phyloP scores from a whole-genome alignment of 2,113 vertebrate genomes.

The Alaudala cheleensis region DNA sequence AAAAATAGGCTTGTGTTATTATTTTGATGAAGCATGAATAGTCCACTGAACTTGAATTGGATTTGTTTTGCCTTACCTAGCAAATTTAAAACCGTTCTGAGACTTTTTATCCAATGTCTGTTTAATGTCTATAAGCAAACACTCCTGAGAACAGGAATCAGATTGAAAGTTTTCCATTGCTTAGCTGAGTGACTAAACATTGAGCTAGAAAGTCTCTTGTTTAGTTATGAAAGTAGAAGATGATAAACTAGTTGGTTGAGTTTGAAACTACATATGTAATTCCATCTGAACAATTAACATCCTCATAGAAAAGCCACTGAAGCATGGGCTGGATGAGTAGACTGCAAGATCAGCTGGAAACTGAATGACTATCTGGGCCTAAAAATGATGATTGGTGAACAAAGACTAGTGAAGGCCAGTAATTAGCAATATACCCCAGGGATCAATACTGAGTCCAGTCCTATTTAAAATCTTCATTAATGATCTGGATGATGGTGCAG shows the following conservation, averaged over 20 bases:
- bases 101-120: not conserved
- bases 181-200: fast-evolving
- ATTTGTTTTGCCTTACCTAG: not conserved
- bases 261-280: not conserved
- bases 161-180: not conserved
- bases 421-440: not conserved
- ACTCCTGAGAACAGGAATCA: not conserved
- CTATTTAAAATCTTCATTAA: not conserved
- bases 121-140: not conserved
- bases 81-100: not conserved
- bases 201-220: not conserved
- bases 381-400: not conserved
- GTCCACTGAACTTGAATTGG: not conserved
- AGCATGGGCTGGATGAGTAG: not conserved
- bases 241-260: not conserved
- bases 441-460: not conserved
- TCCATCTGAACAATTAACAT: not conserved
- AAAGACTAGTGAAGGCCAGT: not conserved
- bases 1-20: not conserved
- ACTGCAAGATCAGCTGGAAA: fast-evolving
- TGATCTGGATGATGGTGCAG: not conserved
- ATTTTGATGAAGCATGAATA: not conserved
- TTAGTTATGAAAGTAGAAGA: not conserved
- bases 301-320: not conserved
- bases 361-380: not conserved